Conservation (phyloP, 2,888 invertebrate species). For the Taenaris catops region DNA sequence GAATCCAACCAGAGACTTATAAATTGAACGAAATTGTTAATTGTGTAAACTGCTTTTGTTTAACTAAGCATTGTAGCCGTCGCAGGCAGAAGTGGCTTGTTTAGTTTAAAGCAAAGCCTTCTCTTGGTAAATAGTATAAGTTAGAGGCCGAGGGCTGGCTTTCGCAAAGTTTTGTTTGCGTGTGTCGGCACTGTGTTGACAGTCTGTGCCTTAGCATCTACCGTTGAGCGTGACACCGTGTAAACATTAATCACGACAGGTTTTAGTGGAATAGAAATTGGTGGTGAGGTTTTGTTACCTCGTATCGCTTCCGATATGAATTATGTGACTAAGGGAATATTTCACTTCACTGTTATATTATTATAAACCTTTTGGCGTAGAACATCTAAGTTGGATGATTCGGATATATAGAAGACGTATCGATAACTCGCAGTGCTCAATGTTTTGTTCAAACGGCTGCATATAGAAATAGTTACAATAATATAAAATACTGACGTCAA, state of each 20-base stretch:
- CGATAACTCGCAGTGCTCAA: no score
- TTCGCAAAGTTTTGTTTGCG: constrained; percentile 51
- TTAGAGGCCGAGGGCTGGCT: constrained; percentile 43
- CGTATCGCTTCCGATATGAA: background rate
- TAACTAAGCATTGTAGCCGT: constrained; percentile 29
- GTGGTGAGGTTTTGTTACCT: background rate
- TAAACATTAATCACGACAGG: constrained; percentile 39
- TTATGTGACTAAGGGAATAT: background rate
- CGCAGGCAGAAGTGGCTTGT: constrained; percentile 40
- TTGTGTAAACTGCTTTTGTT: constrained; percentile 23
- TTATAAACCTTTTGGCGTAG: no score
- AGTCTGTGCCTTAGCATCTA: constrained; percentile 18
- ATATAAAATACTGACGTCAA: no score
- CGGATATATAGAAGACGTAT: no score
- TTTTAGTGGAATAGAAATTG: constrained; percentile 52
- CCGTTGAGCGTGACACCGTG: constrained; percentile 26
- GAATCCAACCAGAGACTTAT: constrained; percentile 27
- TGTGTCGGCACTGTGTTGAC: constrained; percentile 38
- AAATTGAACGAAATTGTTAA: constrained; percentile 20
- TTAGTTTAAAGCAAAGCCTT: constrained; percentile 44
- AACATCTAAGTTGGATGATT: no score
- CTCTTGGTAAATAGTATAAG: constrained; percentile 51
- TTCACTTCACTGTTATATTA: no score
- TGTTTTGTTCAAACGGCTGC: no score
- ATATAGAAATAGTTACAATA: no score